Base-by-base conservation (phyloP, 2,797 vertebrate genomes). In the Poecile montanus region DNA sequence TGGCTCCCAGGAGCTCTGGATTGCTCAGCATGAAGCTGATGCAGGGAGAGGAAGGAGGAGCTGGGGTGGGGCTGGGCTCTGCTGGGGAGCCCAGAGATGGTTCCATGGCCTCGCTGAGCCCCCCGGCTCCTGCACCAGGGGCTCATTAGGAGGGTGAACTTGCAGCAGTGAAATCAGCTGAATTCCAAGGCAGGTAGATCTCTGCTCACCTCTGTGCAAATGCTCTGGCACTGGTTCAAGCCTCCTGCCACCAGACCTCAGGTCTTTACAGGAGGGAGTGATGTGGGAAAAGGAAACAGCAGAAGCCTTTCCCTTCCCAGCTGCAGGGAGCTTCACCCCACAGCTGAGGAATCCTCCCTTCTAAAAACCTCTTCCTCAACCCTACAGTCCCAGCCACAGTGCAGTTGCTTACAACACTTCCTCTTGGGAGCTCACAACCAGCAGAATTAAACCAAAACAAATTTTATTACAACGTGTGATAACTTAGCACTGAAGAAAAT, bases 81-180 rank as follows among this genome's bases (percentile, higher is more conserved):
- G 81, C 29, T 20, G 26, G 10, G 0, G 6, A 53, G 65, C 44
- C 30, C 5, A 3, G 34, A 30, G 40, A 12, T 2, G 2, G 21
- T 4, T 11, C 42, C 42, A 0, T 0, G 2, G 67, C 51, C 50
- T 17, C 6, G 6, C 48, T 1, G 5, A 61, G 30, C 53, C 11
- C 71, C 40, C 89, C 3, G 7, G 25, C 10, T 88, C 54, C 2
- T 84, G 42, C 79, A 56, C 83, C 42, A 17, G 88, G 88, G 86
- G 27, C 89, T 93, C 87, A 5, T 68, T 44, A 67, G 4, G 0
- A 3, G n/a, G 9, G 21, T 45, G 79, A 44, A 26, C 61, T 6
- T 16, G 45, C 75, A 42, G 57, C 65, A 22, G 70, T 26, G n/a
- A n/a, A 51, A 50, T 8, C 50, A 44, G 61, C 30, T 17, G 44